A percentile compares a stretch with the other conserved stretches of the same genome.
Conservation (phyloP, 2,113 vertebrate species). For the Pluvianellus socialis region DNA sequence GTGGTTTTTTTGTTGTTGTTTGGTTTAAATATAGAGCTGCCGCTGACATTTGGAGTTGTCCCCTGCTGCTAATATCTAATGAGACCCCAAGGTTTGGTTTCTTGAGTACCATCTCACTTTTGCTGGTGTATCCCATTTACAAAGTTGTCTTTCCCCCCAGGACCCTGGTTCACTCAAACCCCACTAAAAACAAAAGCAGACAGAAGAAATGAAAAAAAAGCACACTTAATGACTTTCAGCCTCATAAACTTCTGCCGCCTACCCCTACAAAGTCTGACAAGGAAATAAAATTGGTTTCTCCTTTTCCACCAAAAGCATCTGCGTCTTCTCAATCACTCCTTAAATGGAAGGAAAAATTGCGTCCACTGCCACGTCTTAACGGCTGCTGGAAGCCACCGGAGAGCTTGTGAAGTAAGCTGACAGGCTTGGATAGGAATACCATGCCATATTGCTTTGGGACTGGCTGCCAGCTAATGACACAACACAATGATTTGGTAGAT, state of each 20-base stretch:
- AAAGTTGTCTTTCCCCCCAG: not conserved
- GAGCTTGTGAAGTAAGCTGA: not conserved
- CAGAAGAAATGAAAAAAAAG: not conserved
- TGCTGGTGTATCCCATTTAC: not conserved
- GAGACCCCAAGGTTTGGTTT: not conserved
- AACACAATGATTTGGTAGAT: not conserved
- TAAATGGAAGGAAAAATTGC: not conserved
- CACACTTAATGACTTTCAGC: not conserved
- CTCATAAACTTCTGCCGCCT: not conserved
- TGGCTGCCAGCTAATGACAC: constrained; percentile 13
- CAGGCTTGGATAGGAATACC: not conserved
- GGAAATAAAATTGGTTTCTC: not conserved
- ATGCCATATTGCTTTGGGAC: not conserved
- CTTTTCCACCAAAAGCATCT: constrained; percentile 25
- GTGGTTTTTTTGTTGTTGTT: not conserved
- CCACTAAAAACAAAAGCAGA: not conserved
- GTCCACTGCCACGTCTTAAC: not conserved
- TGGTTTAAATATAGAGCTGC: not conserved
- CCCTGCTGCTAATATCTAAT: not conserved
- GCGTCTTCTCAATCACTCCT: not conserved
- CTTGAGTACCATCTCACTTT: not conserved
- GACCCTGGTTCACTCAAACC: not conserved
- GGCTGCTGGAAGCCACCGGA: not conserved
- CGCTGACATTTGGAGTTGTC: not conserved
- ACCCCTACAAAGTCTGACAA: not conserved